Evolutionary conservation across 2,797 vertebrate species (phyloP).

Genomic region (Anguilla obscura): DNA sequence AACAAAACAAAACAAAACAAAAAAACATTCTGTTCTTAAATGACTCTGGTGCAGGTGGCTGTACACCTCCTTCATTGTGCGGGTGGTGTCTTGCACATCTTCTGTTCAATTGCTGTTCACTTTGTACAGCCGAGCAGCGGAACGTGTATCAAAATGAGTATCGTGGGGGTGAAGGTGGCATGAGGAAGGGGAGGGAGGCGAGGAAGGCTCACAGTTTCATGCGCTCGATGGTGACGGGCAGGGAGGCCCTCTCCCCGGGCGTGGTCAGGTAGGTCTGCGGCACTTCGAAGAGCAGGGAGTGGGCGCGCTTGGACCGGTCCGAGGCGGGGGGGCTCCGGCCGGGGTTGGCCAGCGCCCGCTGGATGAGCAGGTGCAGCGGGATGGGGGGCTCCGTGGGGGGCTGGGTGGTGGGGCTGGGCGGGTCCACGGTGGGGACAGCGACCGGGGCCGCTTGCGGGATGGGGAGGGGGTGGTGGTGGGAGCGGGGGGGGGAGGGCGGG

Average conservation of each 20-base stretch:
- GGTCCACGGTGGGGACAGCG: conserved; percentile 46
- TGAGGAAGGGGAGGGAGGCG: not conserved
- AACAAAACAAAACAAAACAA: not conserved
- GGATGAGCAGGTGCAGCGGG: conserved; percentile 89
- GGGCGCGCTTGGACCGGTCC: conserved; percentile 81
- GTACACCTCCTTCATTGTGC: not conserved
- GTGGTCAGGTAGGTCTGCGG: conserved; percentile 65
- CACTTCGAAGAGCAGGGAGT: conserved; percentile 85
- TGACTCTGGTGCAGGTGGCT: not conserved
- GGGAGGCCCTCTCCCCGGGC: conserved; percentile 68
- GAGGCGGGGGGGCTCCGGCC: conserved; percentile 68
- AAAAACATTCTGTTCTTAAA: not conserved
- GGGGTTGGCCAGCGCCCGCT: conserved; percentile 84
- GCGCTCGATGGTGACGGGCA: conserved; percentile 90
- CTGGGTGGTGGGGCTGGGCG: conserved; percentile 64
- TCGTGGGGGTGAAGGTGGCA: not conserved
- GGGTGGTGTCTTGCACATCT: not conserved
- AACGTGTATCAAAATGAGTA: no score
- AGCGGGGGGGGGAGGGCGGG: conserved; percentile 61
- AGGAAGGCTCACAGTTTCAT: conserved; percentile 89
- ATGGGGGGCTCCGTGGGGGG: conserved; percentile 73
- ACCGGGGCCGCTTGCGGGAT: not conserved
- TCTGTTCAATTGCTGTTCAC: not conserved
- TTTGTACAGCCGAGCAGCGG: not conserved
- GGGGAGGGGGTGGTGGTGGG: conserved; percentile 38